Evolutionary conservation across 2,888 invertebrate species (phyloP).

Genomic region (Spisula subtruncata): DNA sequence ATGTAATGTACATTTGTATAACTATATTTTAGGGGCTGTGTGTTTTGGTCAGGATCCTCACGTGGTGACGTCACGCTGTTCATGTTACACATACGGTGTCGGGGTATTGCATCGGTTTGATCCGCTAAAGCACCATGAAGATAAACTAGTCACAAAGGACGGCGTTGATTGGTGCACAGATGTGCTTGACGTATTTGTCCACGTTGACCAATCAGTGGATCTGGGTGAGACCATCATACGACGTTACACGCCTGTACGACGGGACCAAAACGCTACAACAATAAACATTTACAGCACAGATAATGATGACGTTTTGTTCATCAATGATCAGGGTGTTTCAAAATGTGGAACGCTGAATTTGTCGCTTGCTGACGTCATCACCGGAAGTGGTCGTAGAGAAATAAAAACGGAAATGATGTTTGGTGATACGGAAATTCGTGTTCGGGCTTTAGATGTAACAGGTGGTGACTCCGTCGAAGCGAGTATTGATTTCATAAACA

Average conservation of each 20-base stretch:
- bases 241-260: conserved; percentile 89
- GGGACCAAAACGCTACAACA: conserved; percentile 88
- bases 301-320: conserved; percentile 88
- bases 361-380: conserved; percentile 83
- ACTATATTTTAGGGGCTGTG: conserved; percentile 88
- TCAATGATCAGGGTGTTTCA: conserved; percentile 89
- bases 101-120: conserved; percentile 89
- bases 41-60: conserved; percentile 89
- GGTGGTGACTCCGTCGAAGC: conserved; percentile 88
- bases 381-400: conserved; percentile 84
- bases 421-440: conserved; percentile 89
- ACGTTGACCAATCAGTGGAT: conserved; percentile 88
- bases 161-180: conserved; percentile 90
- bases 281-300: conserved; percentile 89
- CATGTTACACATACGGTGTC: conserved; percentile 89
- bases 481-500: conserved; percentile 88
- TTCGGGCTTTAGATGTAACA: conserved; percentile 89
- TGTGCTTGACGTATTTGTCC: conserved; percentile 89
- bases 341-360: conserved; percentile 89
- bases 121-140: conserved; percentile 88
- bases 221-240: conserved; percentile 89
- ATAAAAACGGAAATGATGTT: conserved; percentile 89
- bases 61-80: conserved; percentile 88
- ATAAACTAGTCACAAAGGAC: conserved; percentile 88
- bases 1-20: too few relatives aligned